Evolutionary conservation across 2,113 vertebrate species (phyloP), one percentile per base, ranked within the genome.

Genomic region (Psilopsiagon aymara): DNA sequence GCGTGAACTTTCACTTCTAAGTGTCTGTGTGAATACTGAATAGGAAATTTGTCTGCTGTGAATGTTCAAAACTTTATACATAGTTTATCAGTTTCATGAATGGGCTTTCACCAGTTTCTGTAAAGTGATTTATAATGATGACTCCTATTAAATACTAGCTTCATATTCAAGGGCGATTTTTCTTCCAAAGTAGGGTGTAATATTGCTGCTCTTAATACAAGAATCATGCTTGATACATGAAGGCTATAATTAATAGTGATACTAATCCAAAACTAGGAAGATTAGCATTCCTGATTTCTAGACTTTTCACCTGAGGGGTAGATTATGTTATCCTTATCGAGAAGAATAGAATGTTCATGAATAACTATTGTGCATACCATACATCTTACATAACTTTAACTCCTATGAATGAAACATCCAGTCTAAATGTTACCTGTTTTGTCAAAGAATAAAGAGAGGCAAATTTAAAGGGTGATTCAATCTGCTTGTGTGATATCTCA

Each of bases 101-200:
- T 46, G 55, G 35, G 19, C 73, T 90, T 82, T 76, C 68, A 73
- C 28, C 46, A 35, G 53, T n/a, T 70, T 74, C n/a, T 70, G 13
- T 90, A 74, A 95, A 93, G 28, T 93, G 71, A 91, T 94, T 95
- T 92, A 82, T 76, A 90, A 41, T 87, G 78, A 89, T 92, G 55
- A 73, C 31, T 89, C 31, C 62, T 83, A 82, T 79, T 93, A 92
- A 88, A 80, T 62, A 63, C 28, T 74, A 67, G 51, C 55, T 93
- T 88, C 49, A 51, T 88, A 91, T 94, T 94, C 63, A 64, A 80
- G 41, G 67, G 23, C 1, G 4, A 74, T 92, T 52, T n/a, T 90
- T 92, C 66, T 86, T 91, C 55, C 51, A 86, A 92, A 90, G 41
- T 17, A 86, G 37, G 18, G 8, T 57, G 17, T 49, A 79, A 69